Base-by-base conservation (phyloP, 2,113 vertebrate genomes). In the Murina feae region DNA sequence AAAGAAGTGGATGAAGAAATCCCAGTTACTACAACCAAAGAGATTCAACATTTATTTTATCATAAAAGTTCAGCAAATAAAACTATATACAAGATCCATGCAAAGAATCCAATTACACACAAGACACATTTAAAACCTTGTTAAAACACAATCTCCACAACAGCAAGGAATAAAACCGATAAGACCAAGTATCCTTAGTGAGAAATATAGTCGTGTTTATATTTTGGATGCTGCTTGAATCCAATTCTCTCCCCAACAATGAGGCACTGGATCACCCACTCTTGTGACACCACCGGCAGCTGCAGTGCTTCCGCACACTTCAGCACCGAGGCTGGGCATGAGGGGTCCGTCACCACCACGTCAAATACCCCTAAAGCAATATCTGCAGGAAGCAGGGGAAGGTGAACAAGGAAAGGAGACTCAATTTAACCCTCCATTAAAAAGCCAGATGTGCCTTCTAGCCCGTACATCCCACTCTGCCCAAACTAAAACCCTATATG, bases 221-320 rank as follows among this genome's bases (percentile, higher is more conserved):
- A 99, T 97, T 99, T 98, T 69, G 99, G 98, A 97, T 99, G 98
- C 96, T 98, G 96, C 84, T 98, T 97, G 97, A 99, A 99, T 95
- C 97, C 98, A 94, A 99, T 98, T 91, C 98, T 98, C 94, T 99
- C 98, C 68, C 99, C 99, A 53, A 98, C 97, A 95, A 99, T 98
- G 93, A 99, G 97, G 93, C 99, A 99, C 98, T 99, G 99, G 97
- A 99, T 99, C 83, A 99, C 98, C 99, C 99, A 99, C 97, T 99
- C 99, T 2, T 99, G 98, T 0, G 99, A 99, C 92, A 99, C 99
- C 94, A 99, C 98, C 0, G 99, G 99, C 92, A 99, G 96, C 66
- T 98, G 96, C 95, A 99, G 97, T 1, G 98, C 98, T 72, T 98
- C 98, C 25, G 98, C 98, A 23, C 97, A 99, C 86, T 98, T 99